Evolutionary conservation across 1,140 invertebrate genomes (phyloP), one percentile per base, ranked within the genome.

Genomic region (Meloidogyne floridensis): DNA sequence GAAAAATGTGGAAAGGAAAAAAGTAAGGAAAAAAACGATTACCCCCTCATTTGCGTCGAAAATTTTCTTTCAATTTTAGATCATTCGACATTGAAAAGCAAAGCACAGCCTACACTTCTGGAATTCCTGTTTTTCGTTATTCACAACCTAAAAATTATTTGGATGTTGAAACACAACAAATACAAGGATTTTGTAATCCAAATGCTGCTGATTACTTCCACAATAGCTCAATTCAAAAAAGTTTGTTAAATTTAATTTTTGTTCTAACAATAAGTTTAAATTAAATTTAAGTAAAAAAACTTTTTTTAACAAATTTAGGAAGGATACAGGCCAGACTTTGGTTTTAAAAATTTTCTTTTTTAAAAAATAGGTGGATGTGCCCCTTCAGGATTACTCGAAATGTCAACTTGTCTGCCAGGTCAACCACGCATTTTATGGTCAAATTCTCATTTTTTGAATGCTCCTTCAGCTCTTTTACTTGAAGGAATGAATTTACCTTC

Each of bases 361-460:
- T 80, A 47, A 82, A 32, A 32, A 32, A 32, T 32, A 83, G 84
- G 73, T 51, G 82, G 82, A 15, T 90, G 89, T 73, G 72, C 84
- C n/a, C 88, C 88, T 8, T 75, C 78, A 3, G 88, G 88, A 13
- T 56, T 89, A 7, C 79, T 89, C 71, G 89, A 89, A 70, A 75
- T 90, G 43, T 83, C 82, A 71, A 73, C 81, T 18, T 87, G 85
- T 71, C 75, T 86, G 32, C 83, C 87, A 6, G 87, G 87, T 20
- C 72, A 74, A 75, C 89, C 88, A n/a, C 82, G 86, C n/a, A 84
- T 89, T 75, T 90, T 87, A 81, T 77, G 88, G 20, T 85, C 85
- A 13, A 84, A 87, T 72, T 77, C 88, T 3, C 87, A 88, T 65
- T 89, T 90, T 77, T 84, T 81, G 11, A 80, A 84, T 70, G 83